Evolutionary conservation across 2,113 vertebrate species (phyloP).

Genomic region (Abramis brama): DNA sequence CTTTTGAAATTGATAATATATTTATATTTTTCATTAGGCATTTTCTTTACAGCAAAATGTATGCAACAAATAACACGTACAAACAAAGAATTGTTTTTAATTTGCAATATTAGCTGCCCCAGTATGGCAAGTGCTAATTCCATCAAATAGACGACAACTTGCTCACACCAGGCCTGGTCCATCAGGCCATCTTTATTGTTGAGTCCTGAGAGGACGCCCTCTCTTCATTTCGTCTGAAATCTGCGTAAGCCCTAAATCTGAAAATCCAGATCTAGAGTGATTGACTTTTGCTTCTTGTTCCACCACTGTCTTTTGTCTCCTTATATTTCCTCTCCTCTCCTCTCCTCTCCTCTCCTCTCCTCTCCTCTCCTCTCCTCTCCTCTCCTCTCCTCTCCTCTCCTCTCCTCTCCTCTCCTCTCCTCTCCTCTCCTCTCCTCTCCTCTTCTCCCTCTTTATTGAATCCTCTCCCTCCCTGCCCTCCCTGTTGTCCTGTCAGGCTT

Average conservation of each 20-base stretch:
- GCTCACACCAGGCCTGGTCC: neutral
- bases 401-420: no score
- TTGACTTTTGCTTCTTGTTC: conserved; percentile 69
- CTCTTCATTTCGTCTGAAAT: neutral
- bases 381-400: neutral
- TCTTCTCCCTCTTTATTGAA: neutral
- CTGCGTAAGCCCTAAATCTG: neutral
- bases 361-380: no score
- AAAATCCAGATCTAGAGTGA: conserved; percentile 25
- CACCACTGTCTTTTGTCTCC: conserved; percentile 63
- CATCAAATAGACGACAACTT: neutral
- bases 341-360: no score
- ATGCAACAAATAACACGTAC: neutral
- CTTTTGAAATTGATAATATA: no score
- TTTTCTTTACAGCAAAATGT: neutral
- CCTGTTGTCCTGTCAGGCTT: conserved; percentile 19
- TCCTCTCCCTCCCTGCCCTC: conserved; percentile 29
- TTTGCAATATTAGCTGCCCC: neutral
- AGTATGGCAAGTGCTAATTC: neutral
- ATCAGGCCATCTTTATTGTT: neutral
- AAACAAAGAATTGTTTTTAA: neutral
- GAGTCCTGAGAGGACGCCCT: neutral
- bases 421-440: no score
- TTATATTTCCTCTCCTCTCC: neutral
- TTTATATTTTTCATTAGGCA: neutral